Conservation (phyloP, 2,888 invertebrate species). For the Ennomos erosarius region DNA sequence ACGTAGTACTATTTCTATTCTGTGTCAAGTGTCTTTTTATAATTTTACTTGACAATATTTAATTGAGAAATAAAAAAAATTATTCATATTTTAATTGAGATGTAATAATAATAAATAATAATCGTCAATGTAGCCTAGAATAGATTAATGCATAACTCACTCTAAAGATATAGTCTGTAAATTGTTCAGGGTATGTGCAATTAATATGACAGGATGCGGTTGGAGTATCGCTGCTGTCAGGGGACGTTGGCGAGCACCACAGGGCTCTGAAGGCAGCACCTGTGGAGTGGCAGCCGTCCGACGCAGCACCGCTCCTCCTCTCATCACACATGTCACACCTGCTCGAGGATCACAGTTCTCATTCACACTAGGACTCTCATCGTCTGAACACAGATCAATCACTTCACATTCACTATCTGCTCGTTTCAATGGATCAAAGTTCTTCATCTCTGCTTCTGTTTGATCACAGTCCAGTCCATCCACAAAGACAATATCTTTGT, state of each 20-base stretch:
- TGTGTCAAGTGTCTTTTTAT: no score
- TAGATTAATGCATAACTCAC: conserved; percentile 68
- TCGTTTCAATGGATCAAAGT: conserved; percentile 66
- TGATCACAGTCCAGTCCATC: conserved; percentile 68
- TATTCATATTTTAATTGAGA: conserved; percentile 67
- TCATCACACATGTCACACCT: conserved; percentile 72
- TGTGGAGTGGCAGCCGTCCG: conserved; percentile 73
- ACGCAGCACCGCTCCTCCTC: conserved; percentile 69
- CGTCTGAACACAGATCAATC: conserved; percentile 89
- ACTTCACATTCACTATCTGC: conserved; percentile 79
- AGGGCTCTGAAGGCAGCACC: conserved; percentile 71
- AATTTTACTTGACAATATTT: no score
- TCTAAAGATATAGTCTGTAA: conserved; percentile 81
- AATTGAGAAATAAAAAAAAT: conserved; percentile 48
- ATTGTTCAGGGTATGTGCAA: conserved; percentile 75
- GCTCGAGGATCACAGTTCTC: conserved; percentile 78
- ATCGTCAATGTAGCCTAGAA: conserved; percentile 61
- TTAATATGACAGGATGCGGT: conserved; percentile 76
- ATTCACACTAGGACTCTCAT: conserved; percentile 79
- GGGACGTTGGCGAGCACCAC: conserved; percentile 76
- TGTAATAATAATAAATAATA: conserved; percentile 75
- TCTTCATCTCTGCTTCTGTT: conserved; percentile 56
- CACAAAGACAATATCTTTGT: conserved; percentile 78
- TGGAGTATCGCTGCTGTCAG: conserved; percentile 67
- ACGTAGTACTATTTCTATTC: no score